phyloP scores from a whole-genome alignment of 2,888 invertebrate species.

The Clepsis dumicolana region DNA sequence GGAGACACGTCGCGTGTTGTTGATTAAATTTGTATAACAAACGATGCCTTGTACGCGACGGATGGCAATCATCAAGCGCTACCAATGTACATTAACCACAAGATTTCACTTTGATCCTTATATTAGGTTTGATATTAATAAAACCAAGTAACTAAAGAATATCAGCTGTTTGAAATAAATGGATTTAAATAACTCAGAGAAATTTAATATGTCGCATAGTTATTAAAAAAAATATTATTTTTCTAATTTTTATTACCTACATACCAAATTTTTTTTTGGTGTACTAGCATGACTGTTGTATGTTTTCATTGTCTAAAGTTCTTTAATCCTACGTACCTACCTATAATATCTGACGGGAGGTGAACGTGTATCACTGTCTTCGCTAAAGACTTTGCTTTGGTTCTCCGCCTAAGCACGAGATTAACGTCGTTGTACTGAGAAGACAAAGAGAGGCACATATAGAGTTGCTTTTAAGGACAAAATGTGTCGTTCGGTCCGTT shows the following conservation, averaged over 20 bases:
- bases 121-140: too few relatives aligned
- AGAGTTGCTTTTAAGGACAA: conserved; percentile 2
- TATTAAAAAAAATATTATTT: too few relatives aligned
- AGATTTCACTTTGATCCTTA: neutral
- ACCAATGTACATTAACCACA: neutral
- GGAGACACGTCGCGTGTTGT: neutral
- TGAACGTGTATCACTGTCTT: neutral
- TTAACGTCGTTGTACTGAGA: conserved; percentile 19
- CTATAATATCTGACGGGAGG: neutral
- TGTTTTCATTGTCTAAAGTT: too few relatives aligned
- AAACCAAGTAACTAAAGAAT: too few relatives aligned
- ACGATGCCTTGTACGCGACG: neutral
- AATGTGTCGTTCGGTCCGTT: neutral
- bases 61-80: neutral
- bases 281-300: too few relatives aligned
- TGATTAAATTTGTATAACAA: conserved; percentile 8
- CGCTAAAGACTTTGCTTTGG: neutral
- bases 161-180: too few relatives aligned
- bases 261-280: too few relatives aligned
- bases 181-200: too few relatives aligned
- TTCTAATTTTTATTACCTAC: too few relatives aligned
- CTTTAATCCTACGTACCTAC: too few relatives aligned
- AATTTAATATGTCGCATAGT: too few relatives aligned
- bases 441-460: conserved; percentile 20
- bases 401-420: conserved; percentile 9